Percentiles rank a stretch among this genome's conserved stretches.
These are phyloP conservation scores for Andinoacara biseriatus DNA, from an alignment of 2,113 vertebrate species.

Conservation along the genomic window DNA sequence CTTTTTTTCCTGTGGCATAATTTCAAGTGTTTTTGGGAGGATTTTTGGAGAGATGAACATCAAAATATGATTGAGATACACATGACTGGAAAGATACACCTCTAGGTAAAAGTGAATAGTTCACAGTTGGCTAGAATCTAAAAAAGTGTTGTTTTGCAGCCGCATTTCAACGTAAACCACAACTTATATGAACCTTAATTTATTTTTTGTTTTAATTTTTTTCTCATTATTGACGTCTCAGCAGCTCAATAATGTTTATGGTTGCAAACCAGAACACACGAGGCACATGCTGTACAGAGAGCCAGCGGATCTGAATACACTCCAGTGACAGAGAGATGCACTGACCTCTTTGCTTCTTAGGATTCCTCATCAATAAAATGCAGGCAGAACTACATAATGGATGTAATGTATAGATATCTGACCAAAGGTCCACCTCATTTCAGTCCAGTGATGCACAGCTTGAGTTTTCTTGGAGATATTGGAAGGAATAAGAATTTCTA, in stretches of 20 bases:
- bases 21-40: conserved; percentile 18
- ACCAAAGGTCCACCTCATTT: not conserved
- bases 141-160: conserved; percentile 5
- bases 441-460: not conserved
- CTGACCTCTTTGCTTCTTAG: not conserved
- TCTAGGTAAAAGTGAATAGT: not conserved
- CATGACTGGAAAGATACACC: conserved; percentile 11
- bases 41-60: conserved; percentile 25
- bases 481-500: not conserved
- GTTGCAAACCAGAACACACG: not conserved
- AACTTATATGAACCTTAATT: conserved; percentile 1
- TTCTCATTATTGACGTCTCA: not conserved
- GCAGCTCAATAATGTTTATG: conserved; percentile 16
- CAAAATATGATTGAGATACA: not conserved
- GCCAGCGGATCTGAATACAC: conserved; percentile 1
- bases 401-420: not conserved
- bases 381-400: not conserved
- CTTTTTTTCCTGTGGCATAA: not conserved
- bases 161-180: conserved; percentile 5
- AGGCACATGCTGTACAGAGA: not conserved
- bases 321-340: not conserved
- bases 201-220: not conserved
- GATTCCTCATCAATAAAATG: not conserved
- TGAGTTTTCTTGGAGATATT: not conserved
- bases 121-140: conserved; percentile 16